These are phyloP conservation scores for Capitella teleta DNA, from an alignment of 1,140 invertebrate genomes.

Conservation along the genomic window DNA sequence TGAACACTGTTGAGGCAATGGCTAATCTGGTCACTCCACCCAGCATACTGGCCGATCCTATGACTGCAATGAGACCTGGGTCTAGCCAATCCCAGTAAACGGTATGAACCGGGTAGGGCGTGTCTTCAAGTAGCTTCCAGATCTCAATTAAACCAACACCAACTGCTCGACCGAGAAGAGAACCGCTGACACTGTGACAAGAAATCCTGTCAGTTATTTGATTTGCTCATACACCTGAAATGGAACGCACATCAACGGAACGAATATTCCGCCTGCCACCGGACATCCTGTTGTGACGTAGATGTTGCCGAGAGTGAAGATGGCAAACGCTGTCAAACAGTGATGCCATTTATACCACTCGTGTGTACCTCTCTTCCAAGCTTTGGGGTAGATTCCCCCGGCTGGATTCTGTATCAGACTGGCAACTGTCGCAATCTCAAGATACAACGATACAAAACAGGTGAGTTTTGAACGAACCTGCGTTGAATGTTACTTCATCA, in stretches of 20 bases:
- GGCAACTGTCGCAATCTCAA: too few relatives aligned
- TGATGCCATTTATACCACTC: not conserved
- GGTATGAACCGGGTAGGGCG: not conserved
- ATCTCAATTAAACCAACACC: constrained; percentile 1
- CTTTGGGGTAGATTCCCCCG: too few relatives aligned
- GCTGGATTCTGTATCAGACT: too few relatives aligned
- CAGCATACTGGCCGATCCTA: not conserved
- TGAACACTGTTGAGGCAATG: constrained; percentile 8
- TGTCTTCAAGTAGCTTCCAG: not conserved
- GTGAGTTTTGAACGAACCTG: too few relatives aligned
- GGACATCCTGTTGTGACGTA: constrained; percentile 6
- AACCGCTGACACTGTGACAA: constrained; percentile 3
- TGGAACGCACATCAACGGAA: constrained; percentile 3
- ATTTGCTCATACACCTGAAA: too few relatives aligned
- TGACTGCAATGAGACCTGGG: constrained; percentile 7
- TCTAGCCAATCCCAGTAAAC: constrained; percentile 7
- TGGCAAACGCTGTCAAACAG: not conserved
- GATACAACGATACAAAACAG: too few relatives aligned
- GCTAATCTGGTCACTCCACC: constrained; percentile 9
- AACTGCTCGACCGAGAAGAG: constrained; percentile 4
- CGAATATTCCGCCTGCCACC: constrained; percentile 8
- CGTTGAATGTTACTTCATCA: too few relatives aligned
- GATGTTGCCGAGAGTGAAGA: constrained; percentile 7
- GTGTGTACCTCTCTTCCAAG: constrained; percentile 3
- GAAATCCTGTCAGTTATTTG: too few relatives aligned